Conservation (phyloP, 2,888 invertebrate genomes). For the Ectemnius cavifrons region DNA sequence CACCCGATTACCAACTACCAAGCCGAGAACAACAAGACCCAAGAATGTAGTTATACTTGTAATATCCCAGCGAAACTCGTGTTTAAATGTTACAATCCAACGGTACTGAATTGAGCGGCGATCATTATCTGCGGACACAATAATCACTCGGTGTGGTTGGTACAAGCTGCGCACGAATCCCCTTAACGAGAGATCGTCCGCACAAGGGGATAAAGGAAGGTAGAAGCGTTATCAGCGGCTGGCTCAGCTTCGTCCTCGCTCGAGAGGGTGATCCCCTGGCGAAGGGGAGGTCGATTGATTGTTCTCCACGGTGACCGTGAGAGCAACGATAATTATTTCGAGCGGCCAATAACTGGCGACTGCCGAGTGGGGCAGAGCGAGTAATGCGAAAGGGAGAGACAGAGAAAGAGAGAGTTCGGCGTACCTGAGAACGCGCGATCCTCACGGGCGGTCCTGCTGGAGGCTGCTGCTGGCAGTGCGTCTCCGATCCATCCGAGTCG, state of each 20-base stretch:
- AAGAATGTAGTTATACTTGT: conserved; percentile 2
- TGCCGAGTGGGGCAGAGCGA: not conserved
- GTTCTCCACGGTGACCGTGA: no score
- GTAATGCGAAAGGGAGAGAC: not conserved
- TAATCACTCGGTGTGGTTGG: no score
- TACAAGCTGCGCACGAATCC: no score
- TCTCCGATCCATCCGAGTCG: conserved; percentile 48
- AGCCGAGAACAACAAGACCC: not conserved
- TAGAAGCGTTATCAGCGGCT: no score
- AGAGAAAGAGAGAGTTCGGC: conserved; percentile 14
- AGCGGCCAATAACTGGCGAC: no score
- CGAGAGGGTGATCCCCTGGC: no score
- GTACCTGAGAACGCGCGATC: conserved; percentile 20
- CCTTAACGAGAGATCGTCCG: not conserved
- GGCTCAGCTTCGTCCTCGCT: no score
- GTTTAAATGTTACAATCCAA: no score
- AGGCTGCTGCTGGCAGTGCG: conserved; percentile 27
- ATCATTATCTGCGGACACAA: no score
- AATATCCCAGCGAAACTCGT: not conserved
- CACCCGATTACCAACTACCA: conserved; percentile 2
- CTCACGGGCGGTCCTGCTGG: conserved; percentile 12
- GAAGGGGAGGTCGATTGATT: no score
- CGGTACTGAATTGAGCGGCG: no score
- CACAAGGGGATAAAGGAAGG: not conserved
- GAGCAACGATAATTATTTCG: no score